phyloP scores from a whole-genome alignment of 1,140 invertebrate species.

The Bacillus rossius region DNA sequence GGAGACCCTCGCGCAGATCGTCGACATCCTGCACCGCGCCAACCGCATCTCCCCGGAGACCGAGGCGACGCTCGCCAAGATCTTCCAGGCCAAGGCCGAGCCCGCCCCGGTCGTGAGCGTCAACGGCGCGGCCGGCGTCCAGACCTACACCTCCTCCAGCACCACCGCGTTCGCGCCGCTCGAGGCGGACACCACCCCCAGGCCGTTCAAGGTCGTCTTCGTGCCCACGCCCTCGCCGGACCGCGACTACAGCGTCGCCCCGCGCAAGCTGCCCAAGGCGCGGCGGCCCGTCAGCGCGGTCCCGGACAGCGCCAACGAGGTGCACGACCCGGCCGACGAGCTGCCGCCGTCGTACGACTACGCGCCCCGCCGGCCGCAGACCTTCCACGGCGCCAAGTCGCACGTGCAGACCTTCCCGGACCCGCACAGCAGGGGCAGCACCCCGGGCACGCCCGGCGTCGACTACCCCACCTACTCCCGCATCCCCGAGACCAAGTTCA shows the following conservation, averaged over 20 bases:
- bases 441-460: slow-evolving; percentile 68
- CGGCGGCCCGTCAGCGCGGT: too few species aligned
- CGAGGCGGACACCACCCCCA: too few species aligned
- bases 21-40: background rate
- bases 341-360: background rate
- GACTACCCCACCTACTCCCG: slow-evolving; percentile 74
- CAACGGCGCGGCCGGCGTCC: too few species aligned
- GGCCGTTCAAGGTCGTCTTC: too few species aligned
- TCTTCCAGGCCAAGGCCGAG: background rate
- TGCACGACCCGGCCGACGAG: background rate
- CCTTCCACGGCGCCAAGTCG: background rate
- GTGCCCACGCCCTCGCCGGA: too few species aligned
- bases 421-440: slow-evolving; percentile 49
- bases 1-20: background rate
- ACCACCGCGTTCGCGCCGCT: too few species aligned
- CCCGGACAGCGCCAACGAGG: too few species aligned
- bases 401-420: slow-evolving; percentile 4
- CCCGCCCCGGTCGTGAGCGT: too few species aligned
- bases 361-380: background rate
- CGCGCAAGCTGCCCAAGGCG: too few species aligned
- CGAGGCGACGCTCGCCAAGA: background rate
- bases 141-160: too few species aligned
- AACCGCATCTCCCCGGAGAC: background rate
- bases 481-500: slow-evolving; percentile 74
- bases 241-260: too few species aligned